Percentiles rank a stretch among this genome's conserved stretches.
These are phyloP conservation scores for Rhinichthys klamathensis DNA, from an alignment of 2,113 vertebrate genomes.

Conservation along the genomic window DNA sequence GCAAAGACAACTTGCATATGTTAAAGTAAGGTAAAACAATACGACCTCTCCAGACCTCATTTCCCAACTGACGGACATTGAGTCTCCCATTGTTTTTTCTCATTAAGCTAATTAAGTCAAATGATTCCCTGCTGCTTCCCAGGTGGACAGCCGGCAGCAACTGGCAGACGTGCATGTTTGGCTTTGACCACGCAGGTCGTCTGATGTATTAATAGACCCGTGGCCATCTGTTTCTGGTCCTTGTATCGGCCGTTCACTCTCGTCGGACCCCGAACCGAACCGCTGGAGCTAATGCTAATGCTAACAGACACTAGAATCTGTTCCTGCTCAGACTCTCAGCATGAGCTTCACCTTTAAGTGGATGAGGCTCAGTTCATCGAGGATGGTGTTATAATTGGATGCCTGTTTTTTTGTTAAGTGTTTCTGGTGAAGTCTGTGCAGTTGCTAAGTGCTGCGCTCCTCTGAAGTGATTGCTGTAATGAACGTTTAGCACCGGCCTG, in stretches of 20 bases:
- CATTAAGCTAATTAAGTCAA: conserved; percentile 69
- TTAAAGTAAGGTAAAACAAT: conserved; percentile 20
- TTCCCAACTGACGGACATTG: conserved; percentile 65
- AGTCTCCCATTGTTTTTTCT: conserved; percentile 66
- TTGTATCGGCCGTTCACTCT: conserved; percentile 28
- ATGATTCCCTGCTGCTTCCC: conserved; percentile 62
- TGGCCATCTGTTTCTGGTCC: conserved; percentile 50
- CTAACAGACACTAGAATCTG: conserved; percentile 37
- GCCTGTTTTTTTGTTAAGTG: conserved; percentile 24
- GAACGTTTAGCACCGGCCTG: conserved; percentile 43
- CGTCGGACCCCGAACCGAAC: conserved; percentile 23
- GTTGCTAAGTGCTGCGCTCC: conserved; percentile 9
- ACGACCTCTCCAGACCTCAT: conserved; percentile 54
- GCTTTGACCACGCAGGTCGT: conserved; percentile 16
- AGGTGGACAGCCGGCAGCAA: conserved; percentile 59
- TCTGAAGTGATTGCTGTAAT: conserved; percentile 49
- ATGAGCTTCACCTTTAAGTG: conserved; percentile 8
- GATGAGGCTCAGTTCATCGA: conserved; percentile 2
- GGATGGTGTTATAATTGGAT: conserved; percentile 35
- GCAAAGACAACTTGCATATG: conserved; percentile 22
- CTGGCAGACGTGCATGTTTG: conserved; percentile 43
- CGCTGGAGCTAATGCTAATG: conserved; percentile 41
- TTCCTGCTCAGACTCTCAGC: conserved; percentile 16
- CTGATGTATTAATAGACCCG: conserved; percentile 52
- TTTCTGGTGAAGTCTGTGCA: conserved; percentile 27